Conservation (phyloP, 53 echinoderm and acorn worm species). For the Zoroaster sp. region DNA sequence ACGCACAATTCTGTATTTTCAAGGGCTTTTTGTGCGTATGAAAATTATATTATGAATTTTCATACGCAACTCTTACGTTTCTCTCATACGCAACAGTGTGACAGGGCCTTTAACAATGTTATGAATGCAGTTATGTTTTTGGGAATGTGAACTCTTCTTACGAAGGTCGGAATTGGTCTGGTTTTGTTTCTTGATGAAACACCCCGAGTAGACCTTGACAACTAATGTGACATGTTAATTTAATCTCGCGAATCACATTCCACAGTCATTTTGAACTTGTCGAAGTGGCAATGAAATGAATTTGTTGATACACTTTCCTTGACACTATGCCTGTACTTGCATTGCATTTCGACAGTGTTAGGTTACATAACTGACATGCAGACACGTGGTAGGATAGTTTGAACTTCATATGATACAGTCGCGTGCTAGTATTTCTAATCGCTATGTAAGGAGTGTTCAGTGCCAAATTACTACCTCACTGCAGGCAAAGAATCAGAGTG, state of each 20-base stretch:
- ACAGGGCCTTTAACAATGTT: constrained; percentile 2
- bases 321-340: background rate
- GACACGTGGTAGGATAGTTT: background rate
- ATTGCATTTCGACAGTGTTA: background rate
- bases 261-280: background rate
- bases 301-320: background rate
- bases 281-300: background rate
- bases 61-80: too few relatives aligned
- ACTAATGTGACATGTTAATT: too few relatives aligned
- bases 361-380: background rate
- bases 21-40: too few relatives aligned
- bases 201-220: background rate
- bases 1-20: too few relatives aligned
- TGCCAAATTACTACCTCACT: background rate
- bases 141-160: background rate
- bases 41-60: too few relatives aligned
- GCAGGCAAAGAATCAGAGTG: constrained; percentile 3
- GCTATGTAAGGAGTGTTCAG: background rate
- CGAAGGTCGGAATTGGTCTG: background rate
- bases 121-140: background rate
- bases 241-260: too few relatives aligned
- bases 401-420: background rate
- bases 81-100: too few relatives aligned
- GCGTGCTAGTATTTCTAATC: background rate
- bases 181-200: background rate